Conservation (phyloP, 1,140 invertebrate species). For the Pseudomyrmex dendroicus region DNA sequence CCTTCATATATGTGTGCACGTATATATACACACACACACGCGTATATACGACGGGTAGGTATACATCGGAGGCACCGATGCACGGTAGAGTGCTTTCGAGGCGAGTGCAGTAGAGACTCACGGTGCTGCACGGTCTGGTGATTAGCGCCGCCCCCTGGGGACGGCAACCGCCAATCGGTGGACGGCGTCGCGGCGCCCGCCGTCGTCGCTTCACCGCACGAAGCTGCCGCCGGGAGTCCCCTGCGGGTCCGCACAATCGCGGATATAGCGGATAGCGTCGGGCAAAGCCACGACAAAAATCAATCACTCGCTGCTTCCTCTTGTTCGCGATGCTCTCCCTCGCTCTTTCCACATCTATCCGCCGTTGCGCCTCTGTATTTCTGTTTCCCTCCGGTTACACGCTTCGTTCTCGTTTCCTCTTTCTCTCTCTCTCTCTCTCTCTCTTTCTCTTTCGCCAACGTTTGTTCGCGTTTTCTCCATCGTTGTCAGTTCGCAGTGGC, state of each 20-base stretch:
- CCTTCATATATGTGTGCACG: not conserved
- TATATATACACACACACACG: not conserved
- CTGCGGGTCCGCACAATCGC: slow-evolving; percentile 81
- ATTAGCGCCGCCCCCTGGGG: slow-evolving; percentile 85
- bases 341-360: slow-evolving; percentile 50
- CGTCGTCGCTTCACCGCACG: slow-evolving; percentile 81
- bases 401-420: slow-evolving; percentile 38
- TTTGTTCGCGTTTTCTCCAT: slow-evolving; percentile 19
- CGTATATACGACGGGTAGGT: slow-evolving; percentile 28
- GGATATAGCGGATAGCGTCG: slow-evolving; percentile 83
- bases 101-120: slow-evolving; percentile 79
- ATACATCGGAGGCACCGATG: slow-evolving; percentile 72
- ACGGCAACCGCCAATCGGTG: slow-evolving; percentile 84
- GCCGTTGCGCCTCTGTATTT: slow-evolving; percentile 36
- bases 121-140: slow-evolving; percentile 83
- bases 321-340: slow-evolving; percentile 65
- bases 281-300: slow-evolving; percentile 85
- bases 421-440: slow-evolving; percentile 7
- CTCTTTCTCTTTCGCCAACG: not conserved
- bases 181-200: slow-evolving; percentile 83
- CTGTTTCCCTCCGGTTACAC: slow-evolving; percentile 64
- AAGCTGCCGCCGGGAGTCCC: slow-evolving; percentile 68
- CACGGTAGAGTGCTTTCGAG: slow-evolving; percentile 81
- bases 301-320: slow-evolving; percentile 83
- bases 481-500: slow-evolving; percentile 3